phyloP scores from a whole-genome alignment of 1,140 invertebrate genomes.

The Temnothorax curvispinosus region DNA sequence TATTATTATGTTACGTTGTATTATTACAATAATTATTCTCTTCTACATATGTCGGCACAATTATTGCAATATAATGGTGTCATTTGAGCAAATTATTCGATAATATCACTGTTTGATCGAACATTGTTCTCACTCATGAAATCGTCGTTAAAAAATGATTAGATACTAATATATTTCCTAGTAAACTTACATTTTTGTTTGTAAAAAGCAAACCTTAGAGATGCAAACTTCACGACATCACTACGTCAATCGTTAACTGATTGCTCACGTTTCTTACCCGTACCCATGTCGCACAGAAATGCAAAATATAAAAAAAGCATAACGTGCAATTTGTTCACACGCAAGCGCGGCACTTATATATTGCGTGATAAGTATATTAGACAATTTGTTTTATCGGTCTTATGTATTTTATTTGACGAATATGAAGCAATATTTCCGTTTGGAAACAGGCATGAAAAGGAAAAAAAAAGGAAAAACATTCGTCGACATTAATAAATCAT shows the following conservation, averaged over 20 bases:
- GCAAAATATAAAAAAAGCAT: not conserved
- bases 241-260: not conserved
- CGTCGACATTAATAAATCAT: not conserved
- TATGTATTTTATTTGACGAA: not conserved
- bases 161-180: not conserved
- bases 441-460: not conserved
- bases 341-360: not conserved
- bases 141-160: not conserved
- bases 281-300: not conserved
- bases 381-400: not conserved
- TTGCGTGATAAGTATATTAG: not conserved
- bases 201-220: not conserved
- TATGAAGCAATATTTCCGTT: slow-evolving; percentile 1
- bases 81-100: slow-evolving; percentile 4
- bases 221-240: not conserved
- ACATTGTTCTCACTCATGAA: not conserved
- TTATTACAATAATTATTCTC: slow-evolving; percentile 17
- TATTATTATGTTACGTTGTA: not conserved
- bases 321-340: not conserved
- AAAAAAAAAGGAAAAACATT: not conserved
- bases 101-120: not conserved
- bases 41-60: not conserved
- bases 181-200: not conserved
- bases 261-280: not conserved
- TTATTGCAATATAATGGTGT: not conserved